Base-by-base conservation (phyloP, 2,888 invertebrate genomes). In the Dusona sp. region DNA sequence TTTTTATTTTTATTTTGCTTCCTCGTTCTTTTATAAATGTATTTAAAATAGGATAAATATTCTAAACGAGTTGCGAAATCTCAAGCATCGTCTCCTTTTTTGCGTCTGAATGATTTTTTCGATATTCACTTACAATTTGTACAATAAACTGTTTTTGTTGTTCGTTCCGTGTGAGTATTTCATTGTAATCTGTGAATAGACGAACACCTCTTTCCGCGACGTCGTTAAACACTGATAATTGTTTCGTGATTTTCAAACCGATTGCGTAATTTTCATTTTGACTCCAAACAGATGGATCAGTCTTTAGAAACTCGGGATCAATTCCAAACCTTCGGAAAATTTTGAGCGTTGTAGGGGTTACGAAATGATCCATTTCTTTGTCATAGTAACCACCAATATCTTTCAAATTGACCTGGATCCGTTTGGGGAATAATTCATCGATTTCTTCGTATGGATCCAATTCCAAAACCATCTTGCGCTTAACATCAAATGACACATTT, bases 391-490 rank as follows among this genome's bases (percentile, higher is more conserved):
- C 48, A 68, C 48, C 61, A 38, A 80, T 73, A 22, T 65, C 64
- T 25, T 51, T 57, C 22, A 42, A 22, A 51, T 42, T 80, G 3
- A 73, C 38, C 51, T 51, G 72, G 19, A 73, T 51, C 54, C 73
- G 80, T 73, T 73, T 48, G 9, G 80, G 51, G 25, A 73, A 80
- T 65, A 33, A 51, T 36, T 73, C 64, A 38, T 79, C 79, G 74
- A 82, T 67, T 25, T 84, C 72, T 16, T 86, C 77, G 75, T 68
- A 38, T 22, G 79, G 82, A 29, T 75, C 25, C 57, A 85, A 87
- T 36, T 48, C 65, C 38, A 19, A 57, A 57, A 86, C 67, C 73
- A 86, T 86, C 38, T 81, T 77, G 67, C 81, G 81, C 61, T 86
- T 81, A 13, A 84, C 48, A 67, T 77, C 80, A 19, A 86, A 48